Conservation (phyloP, 64 coral and sea anemone species). For the Astreopora myriophthalma region DNA sequence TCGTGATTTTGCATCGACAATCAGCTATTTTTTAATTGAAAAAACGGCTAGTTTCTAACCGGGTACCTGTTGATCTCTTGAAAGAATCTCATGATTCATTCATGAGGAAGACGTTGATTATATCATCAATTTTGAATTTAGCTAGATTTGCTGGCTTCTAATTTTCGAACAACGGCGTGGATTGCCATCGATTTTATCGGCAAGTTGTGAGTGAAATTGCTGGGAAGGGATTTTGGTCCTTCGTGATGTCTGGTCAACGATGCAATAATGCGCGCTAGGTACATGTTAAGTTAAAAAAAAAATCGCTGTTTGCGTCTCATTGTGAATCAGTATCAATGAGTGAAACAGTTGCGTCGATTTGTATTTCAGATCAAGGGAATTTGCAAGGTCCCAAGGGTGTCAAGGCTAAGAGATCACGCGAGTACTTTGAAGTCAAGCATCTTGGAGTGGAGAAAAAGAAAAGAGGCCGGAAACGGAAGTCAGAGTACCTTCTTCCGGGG, state of each 20-base stretch:
- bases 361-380: slow-evolving; percentile 93
- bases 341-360: background rate
- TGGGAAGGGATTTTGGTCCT: background rate
- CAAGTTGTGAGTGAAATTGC: background rate
- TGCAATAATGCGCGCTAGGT: background rate
- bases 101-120: background rate
- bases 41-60: background rate
- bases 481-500: slow-evolving; percentile 54
- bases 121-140: slow-evolving; percentile 37
- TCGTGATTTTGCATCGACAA: background rate
- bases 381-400: slow-evolving; percentile 94
- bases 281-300: background rate
- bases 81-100: slow-evolving; percentile 15
- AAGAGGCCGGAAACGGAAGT: slow-evolving; percentile 87
- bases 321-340: background rate
- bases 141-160: background rate
- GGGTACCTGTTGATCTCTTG: background rate
- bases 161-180: background rate
- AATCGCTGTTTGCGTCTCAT: background rate
- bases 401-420: slow-evolving; percentile 97
- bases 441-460: slow-evolving; percentile 98
- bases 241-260: background rate
- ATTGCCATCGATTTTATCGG: background rate
- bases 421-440: slow-evolving; percentile 99
- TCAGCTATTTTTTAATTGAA: background rate